Evolutionary conservation across 1,140 invertebrate genomes (phyloP), one percentile per base, ranked within the genome.

Genomic region (Papilio helenus): DNA sequence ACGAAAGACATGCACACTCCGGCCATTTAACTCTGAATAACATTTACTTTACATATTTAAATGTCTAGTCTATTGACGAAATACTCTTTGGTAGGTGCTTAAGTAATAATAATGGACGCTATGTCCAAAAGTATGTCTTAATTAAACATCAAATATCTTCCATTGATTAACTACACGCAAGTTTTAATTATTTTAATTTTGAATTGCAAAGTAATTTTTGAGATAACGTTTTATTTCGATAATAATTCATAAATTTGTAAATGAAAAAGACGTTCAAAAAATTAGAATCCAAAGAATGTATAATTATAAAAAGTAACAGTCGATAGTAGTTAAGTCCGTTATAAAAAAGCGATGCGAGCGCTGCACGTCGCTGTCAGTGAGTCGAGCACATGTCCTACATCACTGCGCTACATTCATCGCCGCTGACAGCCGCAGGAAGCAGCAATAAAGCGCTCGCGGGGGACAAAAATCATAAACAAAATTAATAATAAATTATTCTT

Each of bases 381-480:
- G 65, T 80, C 46, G 81, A 72, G 85, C 89, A 88, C 87, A 87
- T 88, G 87, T 86, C 87, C 85, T 83, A 84, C 85, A 85, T 90
- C 89, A 90, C 81, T 79, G 84, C 87, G 84, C 88, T 87, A 88
- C 84, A 89, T 88, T 92, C 89, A 89, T 90, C 88, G 88, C 81
- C 81, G 87, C 84, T 90, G 89, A 92, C 91, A 92, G 86, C 89
- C 89, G 87, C 87, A 85, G 92, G 92, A 93, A 91, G 88, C 86
- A 88, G 90, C 85, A 88, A 90, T 89, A 91, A 89, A 87, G 85
- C 83, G 82, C 84, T 82, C 84, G 82, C 85, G 80, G 83, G 84
- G 87, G 85, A 88, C 85, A 82, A 84, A 86, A 90, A 91, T 91
- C 89, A 90, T 90, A 92, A 91, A 90, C 89, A 89, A 88, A 80